Evolutionary conservation across 2,797 vertebrate genomes (phyloP).

Genomic region (Aplochiton taeniatus): DNA sequence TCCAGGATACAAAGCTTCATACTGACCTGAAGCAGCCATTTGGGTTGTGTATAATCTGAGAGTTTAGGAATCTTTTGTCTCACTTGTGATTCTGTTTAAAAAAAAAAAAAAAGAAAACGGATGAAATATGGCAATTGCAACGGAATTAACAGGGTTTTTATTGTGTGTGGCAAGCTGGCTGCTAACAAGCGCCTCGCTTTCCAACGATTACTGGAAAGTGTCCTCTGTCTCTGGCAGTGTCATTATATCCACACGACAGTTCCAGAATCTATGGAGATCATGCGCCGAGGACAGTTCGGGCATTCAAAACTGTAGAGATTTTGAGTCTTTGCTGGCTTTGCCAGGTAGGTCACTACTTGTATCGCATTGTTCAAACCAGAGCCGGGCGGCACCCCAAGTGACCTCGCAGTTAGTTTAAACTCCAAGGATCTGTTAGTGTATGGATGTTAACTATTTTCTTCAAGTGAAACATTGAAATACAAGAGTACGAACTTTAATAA

Average conservation of each 20-base stretch:
- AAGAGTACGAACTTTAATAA: too few relatives aligned
- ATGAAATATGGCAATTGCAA: constrained; percentile 33
- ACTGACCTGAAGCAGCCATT: too few relatives aligned
- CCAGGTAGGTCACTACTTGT: constrained; percentile 50
- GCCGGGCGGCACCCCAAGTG: too few relatives aligned
- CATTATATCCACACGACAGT: constrained; percentile 60
- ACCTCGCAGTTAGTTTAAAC: too few relatives aligned
- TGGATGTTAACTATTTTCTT: too few relatives aligned
- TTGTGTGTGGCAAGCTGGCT: constrained; percentile 67
- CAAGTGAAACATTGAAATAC: too few relatives aligned
- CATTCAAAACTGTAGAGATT: constrained; percentile 69
- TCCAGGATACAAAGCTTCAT: too few relatives aligned
- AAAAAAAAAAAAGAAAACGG: not conserved
- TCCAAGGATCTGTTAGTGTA: too few relatives aligned
- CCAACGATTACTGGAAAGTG: constrained; percentile 69
- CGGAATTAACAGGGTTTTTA: constrained; percentile 69
- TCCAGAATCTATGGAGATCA: constrained; percentile 75
- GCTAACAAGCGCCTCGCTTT: constrained; percentile 57
- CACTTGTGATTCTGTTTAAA: too few relatives aligned
- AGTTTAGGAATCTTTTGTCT: too few relatives aligned
- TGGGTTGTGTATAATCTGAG: too few relatives aligned
- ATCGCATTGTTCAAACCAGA: too few relatives aligned
- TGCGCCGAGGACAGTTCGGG: constrained; percentile 73
- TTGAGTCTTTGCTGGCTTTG: constrained; percentile 67
- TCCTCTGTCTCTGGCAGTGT: constrained; percentile 58